Evolutionary conservation across 2,797 vertebrate species (phyloP).

Genomic region (Prunella strophiata): DNA sequence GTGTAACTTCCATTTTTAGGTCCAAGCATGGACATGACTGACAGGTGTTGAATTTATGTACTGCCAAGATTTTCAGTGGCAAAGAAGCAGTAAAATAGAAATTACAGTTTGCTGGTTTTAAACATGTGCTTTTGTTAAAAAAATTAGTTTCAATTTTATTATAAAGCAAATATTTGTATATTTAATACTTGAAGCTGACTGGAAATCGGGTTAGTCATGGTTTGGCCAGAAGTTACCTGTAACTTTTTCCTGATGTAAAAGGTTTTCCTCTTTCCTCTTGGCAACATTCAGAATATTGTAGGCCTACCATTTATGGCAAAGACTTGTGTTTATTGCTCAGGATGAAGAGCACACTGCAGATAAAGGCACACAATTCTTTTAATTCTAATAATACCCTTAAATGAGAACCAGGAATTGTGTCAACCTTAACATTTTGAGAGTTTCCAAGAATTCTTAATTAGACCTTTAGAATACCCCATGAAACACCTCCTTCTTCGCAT

Average conservation of each 20-base stretch:
- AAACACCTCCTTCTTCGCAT: not conserved
- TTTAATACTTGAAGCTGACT: not conserved
- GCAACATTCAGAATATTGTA: not conserved
- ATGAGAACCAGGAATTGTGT: not conserved
- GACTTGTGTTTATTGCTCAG: not conserved
- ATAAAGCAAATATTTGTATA: not conserved
- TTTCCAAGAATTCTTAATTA: not conserved
- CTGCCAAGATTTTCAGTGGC: not conserved
- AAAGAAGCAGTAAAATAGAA: not conserved
- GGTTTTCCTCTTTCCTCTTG: not conserved
- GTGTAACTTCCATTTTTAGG: not conserved
- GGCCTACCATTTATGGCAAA: constrained; percentile 37
- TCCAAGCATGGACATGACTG: not conserved
- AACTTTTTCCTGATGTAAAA: not conserved
- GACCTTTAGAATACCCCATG: not conserved
- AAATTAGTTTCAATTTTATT: not conserved
- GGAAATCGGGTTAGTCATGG: not conserved
- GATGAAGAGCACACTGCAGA: constrained; percentile 11
- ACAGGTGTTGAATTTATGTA: not conserved
- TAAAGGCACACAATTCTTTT: not conserved
- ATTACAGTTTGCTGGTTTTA: not conserved
- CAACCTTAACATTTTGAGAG: not conserved
- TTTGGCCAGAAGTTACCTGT: constrained; percentile 26
- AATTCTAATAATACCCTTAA: not conserved
- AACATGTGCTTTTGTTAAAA: not conserved